Evolutionary conservation across 2,797 vertebrate species (phyloP), one percentile per base, ranked within the genome.

Genomic region (Pipistrellus kuhlii): DNA sequence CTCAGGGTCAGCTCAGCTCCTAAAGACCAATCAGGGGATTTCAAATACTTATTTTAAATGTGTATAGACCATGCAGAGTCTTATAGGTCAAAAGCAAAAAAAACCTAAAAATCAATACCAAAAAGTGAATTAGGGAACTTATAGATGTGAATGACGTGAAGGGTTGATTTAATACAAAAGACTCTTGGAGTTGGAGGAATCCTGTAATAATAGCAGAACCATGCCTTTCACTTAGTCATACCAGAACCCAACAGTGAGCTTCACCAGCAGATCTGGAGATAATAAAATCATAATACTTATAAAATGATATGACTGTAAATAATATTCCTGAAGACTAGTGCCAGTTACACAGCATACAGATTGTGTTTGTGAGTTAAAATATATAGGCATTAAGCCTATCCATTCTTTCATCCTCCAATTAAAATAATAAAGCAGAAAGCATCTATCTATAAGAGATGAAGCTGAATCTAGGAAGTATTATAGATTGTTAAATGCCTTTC

Each of bases 51-150:
- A 94, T 95, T 96, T 96, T 94, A 96, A 96, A 96, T 96, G 93
- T 77, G 41, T 73, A 94, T 86, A 94, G 96, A 88, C 86, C 91
- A 95, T 77, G 62, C 66, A 87, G 92, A 96, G 91, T 89, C 94
- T 85, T 84, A 82, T 10, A 96, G 95, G 93, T 97, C 97, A 97
- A 96, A 96, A 97, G 77, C 73, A 95, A 96, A 96, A 96, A 96
- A 96, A 96, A 96, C 85, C 80, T 38, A 83, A 95, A 96, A 97
- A 96, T 96, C 97, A 97, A 97, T 97, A 97, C 72, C 89, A 95
- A 95, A 94, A 97, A 97, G 90, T 96, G 91, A 98, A 96, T 97
- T 96, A 97, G 78, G 85, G 90, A 95, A 94, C 93, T 92, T 96
- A 95, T 96, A 96, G 84, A 88, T 76, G 87, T 94, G 94, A 97